Conservation (phyloP, 2,113 vertebrate genomes). For the Peromyscus leucopus region DNA sequence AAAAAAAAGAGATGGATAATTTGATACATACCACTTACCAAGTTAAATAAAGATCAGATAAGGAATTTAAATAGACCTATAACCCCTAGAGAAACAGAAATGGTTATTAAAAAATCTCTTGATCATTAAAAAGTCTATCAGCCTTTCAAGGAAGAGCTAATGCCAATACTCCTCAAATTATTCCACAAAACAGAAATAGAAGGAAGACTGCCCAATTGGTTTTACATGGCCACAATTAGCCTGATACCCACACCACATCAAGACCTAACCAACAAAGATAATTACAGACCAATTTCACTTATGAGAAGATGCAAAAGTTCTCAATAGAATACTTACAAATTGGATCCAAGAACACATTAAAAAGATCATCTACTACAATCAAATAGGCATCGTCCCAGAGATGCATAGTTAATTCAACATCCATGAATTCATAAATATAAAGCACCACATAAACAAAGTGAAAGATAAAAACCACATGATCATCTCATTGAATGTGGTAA, state of each 20-base stretch:
- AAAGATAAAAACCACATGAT: neutral
- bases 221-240: too few species aligned
- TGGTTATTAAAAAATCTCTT: neutral
- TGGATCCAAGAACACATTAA: too few species aligned
- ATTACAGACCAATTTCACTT: neutral
- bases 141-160: neutral
- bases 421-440: neutral
- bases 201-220: neutral
- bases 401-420: neutral
- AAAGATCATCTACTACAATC: too few species aligned
- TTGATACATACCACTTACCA: neutral
- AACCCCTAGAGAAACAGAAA: neutral
- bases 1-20: too few species aligned
- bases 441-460: neutral
- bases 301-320: too few species aligned
- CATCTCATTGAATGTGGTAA: too few species aligned
- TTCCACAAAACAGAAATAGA: neutral
- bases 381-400: neutral
- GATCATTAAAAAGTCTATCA: neutral
- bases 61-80: neutral
- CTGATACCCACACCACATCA: too few species aligned
- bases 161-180: neutral
- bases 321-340: too few species aligned
- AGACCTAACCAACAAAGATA: neutral
- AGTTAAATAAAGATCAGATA: neutral